phyloP scores from a whole-genome alignment of 2,797 vertebrate genomes.

The Cryptoprocta ferox region DNA sequence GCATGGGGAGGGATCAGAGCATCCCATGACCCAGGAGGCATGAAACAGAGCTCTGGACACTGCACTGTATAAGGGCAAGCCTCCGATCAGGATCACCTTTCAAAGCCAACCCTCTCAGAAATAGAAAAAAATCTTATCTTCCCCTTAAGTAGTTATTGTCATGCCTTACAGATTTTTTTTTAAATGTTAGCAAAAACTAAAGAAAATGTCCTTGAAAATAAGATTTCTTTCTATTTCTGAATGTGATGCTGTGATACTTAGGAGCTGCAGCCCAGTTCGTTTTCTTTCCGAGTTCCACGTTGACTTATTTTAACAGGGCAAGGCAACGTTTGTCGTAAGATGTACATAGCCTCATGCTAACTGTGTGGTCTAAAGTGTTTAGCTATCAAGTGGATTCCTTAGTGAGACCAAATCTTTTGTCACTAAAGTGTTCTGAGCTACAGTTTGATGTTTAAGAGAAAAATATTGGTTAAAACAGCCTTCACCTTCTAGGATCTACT shows the following conservation, averaged over 20 bases:
- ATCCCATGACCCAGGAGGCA: neutral
- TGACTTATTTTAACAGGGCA: conserved; percentile 78
- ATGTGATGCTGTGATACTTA: conserved; percentile 83
- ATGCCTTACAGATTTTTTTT: neutral
- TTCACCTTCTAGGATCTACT: neutral
- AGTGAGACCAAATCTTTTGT: conserved; percentile 29
- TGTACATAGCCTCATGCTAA: conserved; percentile 1
- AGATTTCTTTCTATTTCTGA: conserved; percentile 60
- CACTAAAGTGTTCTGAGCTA: conserved; percentile 31
- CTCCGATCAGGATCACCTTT: neutral
- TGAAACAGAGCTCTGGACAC: neutral
- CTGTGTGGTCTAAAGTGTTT: conserved; percentile 80
- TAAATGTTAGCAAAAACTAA: neutral
- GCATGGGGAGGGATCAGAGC: neutral
- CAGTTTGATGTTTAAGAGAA: conserved; percentile 81
- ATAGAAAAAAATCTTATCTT: neutral
- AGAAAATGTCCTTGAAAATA: neutral
- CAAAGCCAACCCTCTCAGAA: neutral
- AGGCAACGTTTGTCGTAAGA: neutral
- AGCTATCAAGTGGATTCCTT: conserved; percentile 74
- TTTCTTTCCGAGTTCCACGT: conserved; percentile 75
- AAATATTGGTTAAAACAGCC: conserved; percentile 63
- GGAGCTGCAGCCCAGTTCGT: conserved; percentile 78
- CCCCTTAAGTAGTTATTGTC: neutral
- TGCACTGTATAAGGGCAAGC: neutral